These are phyloP conservation scores for Nothoprocta pentlandii DNA, from an alignment of 2,113 vertebrate species.

Conservation along the genomic window DNA sequence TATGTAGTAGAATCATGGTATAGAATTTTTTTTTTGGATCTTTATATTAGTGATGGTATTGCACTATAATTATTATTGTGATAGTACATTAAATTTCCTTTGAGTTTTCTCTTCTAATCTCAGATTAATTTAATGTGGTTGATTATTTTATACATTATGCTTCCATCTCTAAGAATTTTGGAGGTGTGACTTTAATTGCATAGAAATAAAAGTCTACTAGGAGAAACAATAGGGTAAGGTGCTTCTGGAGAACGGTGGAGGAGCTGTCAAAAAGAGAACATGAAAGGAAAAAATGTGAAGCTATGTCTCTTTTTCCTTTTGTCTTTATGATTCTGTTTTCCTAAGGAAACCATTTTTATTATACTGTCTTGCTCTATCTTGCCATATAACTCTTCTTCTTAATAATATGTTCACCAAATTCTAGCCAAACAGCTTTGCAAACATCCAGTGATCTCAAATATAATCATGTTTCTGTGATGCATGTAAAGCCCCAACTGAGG, in stretches of 20 bases:
- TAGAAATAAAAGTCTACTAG: neutral
- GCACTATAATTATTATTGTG: neutral
- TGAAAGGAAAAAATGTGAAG: neutral
- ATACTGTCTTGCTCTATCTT: neutral
- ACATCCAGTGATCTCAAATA: neutral
- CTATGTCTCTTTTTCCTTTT: neutral
- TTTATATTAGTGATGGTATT: neutral
- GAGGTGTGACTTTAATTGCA: neutral
- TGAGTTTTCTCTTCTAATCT: neutral
- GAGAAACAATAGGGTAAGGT: neutral
- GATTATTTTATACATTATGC: neutral
- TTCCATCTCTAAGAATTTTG: neutral
- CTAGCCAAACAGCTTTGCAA: neutral
- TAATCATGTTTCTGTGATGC: neutral
- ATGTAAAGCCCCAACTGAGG: neutral
- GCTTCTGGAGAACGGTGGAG: neutral
- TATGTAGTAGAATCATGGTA: neutral
- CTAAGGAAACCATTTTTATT: neutral
- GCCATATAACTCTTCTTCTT: neutral
- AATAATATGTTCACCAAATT: neutral
- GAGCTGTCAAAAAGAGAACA: neutral
- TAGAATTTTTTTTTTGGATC: neutral
- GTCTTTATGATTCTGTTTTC: neutral
- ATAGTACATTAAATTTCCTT: neutral
- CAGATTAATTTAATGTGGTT: neutral